Percentiles rank a stretch among this genome's conserved stretches.
Evolutionary conservation across 2,797 vertebrate species (phyloP).

Genomic region (Argya squamiceps): DNA sequence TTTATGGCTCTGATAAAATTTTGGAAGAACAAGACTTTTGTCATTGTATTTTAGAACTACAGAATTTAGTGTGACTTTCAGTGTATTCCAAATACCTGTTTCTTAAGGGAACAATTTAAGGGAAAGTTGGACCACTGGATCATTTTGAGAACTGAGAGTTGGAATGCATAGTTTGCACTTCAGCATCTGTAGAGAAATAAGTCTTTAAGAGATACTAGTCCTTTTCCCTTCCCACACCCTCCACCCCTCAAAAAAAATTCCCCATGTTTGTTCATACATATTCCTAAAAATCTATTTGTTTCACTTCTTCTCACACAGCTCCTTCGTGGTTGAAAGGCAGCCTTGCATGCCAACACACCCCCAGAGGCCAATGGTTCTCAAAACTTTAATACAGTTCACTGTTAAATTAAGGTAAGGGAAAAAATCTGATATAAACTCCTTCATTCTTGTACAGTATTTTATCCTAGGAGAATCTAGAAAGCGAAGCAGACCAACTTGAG

Average conservation of each 20-base stretch:
- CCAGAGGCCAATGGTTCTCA: slow-evolving; percentile 94
- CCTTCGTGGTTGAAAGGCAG: slow-evolving; percentile 95
- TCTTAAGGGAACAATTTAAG: not conserved
- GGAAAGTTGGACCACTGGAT: not conserved
- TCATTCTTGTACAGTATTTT: not conserved
- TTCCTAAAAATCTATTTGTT: not conserved
- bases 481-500: not conserved
- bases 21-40: not conserved
- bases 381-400: slow-evolving; percentile 95
- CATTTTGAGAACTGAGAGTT: not conserved
- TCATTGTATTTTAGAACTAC: not conserved
- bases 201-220: not conserved
- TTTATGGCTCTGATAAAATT: not conserved
- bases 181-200: not conserved
- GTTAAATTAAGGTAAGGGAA: slow-evolving; percentile 92
- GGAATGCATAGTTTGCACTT: not conserved
- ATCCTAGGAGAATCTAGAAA: not conserved
- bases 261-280: not conserved
- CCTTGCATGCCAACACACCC: slow-evolving; percentile 97
- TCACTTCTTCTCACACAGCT: slow-evolving; percentile 77
- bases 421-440: not conserved
- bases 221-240: not conserved
- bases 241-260: too few species aligned
- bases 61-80: not conserved
- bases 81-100: not conserved